Base-by-base conservation (phyloP, 2,797 vertebrate species). In the Anguilla megastoma region DNA sequence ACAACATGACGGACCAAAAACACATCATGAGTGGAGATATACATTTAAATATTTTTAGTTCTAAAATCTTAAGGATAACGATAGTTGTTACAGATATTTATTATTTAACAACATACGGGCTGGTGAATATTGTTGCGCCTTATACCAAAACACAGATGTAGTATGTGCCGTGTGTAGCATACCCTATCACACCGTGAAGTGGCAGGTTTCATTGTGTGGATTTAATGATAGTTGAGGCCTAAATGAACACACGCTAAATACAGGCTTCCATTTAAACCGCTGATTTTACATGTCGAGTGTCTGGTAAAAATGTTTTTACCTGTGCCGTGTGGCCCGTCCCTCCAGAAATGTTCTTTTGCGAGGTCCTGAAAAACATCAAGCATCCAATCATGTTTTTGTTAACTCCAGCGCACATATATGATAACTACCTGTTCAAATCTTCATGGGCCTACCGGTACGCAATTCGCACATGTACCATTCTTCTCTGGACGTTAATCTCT, bases 341-440 rank as follows among this genome's bases (percentile, higher is more conserved):
- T 85, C 54, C 87, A 80, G 87, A 21, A 60, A 79, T 85, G 76
- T 76, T 69, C 71, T 85, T 56, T n/a, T 14, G 54, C 33, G n/a
- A 88, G 54, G 36, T 33, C 84, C 87, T 88, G 69, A 88, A 88
- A 88, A 41, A 85, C 54, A 88, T 85, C 27, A 80, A 88, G 76
- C 33, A 88, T 45, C 50, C 79, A 60, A 88, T 88, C 74, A 79
- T 56, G 18, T 85, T 45, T 27, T 48, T 48, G 45, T n/a, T n/a
- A 24, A 45, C 27, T 24, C 14, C 18, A 79, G 6, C 7, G 33
- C 45, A 48, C 18, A 50, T 82, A 45, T 33, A 48, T 9, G 3
- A 24, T 21, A 7, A 9, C 48, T 18, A 45, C 41, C 21, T 50
- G 79, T 82, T 45, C 7, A 82, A 48, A 82, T 50, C 5, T 50